A percentile compares a stretch with the other conserved stretches of the same genome.
Evolutionary conservation across 1,140 invertebrate species (phyloP).

Genomic region (Eriosoma lanigerum): DNA sequence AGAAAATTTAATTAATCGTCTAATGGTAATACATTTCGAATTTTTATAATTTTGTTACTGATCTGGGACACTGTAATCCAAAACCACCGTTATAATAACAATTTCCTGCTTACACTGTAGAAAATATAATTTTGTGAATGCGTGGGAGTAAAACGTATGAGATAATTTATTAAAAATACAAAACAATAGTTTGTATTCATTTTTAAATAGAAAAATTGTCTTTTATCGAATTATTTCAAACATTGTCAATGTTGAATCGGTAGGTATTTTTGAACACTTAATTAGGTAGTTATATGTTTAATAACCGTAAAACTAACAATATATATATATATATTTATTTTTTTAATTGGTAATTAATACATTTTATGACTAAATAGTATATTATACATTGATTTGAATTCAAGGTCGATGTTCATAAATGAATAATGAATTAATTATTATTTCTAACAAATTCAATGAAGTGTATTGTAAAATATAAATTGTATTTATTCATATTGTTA

Average conservation of each 20-base stretch:
- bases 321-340: not conserved
- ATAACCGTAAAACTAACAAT: not conserved
- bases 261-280: no score
- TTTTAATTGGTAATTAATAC: slow-evolving; percentile 5
- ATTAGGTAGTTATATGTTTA: no score
- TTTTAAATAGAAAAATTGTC: not conserved
- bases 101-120: slow-evolving; percentile 1
- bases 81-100: slow-evolving; percentile 23
- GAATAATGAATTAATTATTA: not conserved
- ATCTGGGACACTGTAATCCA: not conserved
- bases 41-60: not conserved
- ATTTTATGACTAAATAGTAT: slow-evolving; percentile 6
- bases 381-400: not conserved
- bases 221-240: not conserved
- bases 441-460: not conserved
- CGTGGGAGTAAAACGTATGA: not conserved
- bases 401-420: no score
- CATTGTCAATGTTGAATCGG: not conserved
- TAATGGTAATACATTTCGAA: no score
- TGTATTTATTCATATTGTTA: no score
- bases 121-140: not conserved
- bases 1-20: no score
- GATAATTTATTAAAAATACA: not conserved
- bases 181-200: slow-evolving; percentile 7
- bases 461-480: no score